phyloP scores from a whole-genome alignment of 2,113 vertebrate genomes.

The Todiramphus chloris region DNA sequence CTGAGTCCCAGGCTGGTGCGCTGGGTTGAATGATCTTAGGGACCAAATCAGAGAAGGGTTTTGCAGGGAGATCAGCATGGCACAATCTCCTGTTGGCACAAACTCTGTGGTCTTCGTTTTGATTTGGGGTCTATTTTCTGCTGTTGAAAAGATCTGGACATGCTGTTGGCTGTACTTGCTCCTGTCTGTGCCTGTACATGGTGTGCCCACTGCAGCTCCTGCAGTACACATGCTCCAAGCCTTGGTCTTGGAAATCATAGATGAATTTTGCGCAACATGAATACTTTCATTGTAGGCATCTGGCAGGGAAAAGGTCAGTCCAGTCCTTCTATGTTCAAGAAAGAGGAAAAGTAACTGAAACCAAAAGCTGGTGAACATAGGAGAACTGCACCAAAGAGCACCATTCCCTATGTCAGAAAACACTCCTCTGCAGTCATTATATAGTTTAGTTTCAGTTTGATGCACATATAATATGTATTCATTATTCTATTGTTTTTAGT shows the following conservation, averaged over 20 bases:
- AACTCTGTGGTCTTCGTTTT: background rate
- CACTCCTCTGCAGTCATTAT: background rate
- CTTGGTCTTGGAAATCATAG: background rate
- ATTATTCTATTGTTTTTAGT: background rate
- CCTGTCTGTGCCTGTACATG: background rate
- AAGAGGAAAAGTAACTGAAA: background rate
- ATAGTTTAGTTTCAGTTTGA: background rate
- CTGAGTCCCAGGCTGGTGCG: background rate
- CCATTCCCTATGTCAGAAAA: background rate
- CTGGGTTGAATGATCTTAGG: background rate
- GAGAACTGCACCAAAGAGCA: background rate
- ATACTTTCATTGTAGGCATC: background rate
- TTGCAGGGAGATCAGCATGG: background rate
- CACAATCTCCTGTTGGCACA: background rate
- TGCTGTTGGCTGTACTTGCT: background rate
- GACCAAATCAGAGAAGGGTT: background rate
- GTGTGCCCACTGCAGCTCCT: background rate
- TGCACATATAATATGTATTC: background rate
- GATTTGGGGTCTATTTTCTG: background rate
- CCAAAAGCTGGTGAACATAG: background rate
- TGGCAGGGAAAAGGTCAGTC: background rate
- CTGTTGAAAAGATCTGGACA: background rate
- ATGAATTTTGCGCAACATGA: background rate
- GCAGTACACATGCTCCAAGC: background rate
- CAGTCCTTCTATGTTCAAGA: background rate